Conservation (phyloP, 2,797 vertebrate genomes). For the Scleropages formosus region DNA sequence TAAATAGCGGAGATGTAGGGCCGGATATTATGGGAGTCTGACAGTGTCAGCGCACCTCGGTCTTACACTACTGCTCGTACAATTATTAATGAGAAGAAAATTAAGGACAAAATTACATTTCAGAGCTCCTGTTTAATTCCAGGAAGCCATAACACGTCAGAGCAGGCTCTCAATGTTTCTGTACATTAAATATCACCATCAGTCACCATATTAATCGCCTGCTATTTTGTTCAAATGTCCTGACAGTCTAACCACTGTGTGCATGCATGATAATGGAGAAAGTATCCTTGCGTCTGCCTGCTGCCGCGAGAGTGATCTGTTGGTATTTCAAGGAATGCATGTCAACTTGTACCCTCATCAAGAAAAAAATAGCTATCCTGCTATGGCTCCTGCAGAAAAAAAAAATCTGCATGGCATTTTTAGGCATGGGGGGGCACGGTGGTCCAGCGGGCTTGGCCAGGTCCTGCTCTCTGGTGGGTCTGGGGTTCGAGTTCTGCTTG, state of each 20-base stretch:
- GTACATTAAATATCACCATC: not conserved
- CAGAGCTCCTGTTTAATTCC: constrained; percentile 4
- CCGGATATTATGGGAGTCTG: constrained; percentile 7
- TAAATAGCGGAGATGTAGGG: constrained; percentile 2
- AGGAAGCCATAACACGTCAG: constrained; percentile 11
- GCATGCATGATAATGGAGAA: not conserved
- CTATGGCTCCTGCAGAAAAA: no score
- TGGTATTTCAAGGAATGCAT: not conserved
- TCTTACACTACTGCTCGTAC: constrained; percentile 17
- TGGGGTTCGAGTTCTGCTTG: no score
- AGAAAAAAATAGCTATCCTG: no score
- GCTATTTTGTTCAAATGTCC: not conserved
- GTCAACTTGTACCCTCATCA: constrained; percentile 13
- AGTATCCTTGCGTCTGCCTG: not conserved
- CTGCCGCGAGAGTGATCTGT: not conserved
- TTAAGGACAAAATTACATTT: constrained; percentile 23
- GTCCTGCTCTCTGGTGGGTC: no score
- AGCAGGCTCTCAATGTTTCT: not conserved
- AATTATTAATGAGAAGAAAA: constrained; percentile 17
- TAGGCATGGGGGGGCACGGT: no score
- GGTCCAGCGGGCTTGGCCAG: no score
- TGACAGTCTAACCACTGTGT: not conserved
- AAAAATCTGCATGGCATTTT: no score
- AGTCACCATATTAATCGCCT: not conserved
- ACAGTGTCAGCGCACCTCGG: constrained; percentile 21